Evolutionary conservation across 2,113 vertebrate species (phyloP).

Genomic region (Benitochromis conjunctus): DNA sequence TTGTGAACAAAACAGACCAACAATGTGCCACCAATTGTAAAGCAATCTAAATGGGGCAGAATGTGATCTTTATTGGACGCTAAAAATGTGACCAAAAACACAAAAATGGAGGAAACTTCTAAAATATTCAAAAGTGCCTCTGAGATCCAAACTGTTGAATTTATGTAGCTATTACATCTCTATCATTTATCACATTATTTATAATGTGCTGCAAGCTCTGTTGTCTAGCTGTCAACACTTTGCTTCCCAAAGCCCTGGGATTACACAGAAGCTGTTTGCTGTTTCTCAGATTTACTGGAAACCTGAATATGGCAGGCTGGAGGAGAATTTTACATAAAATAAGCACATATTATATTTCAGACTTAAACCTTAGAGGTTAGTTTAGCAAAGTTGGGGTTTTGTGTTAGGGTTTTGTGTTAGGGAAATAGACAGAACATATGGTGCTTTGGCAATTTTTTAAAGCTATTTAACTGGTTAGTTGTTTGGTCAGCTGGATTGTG

Average conservation of each 20-base stretch:
- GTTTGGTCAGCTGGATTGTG: neutral
- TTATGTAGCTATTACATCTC: constrained; percentile 31
- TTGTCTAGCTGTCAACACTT: constrained; percentile 57
- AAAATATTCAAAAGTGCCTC: neutral
- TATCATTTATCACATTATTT: constrained; percentile 44
- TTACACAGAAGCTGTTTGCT: constrained; percentile 39
- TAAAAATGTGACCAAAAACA: neutral
- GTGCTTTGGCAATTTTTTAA: neutral
- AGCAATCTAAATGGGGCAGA: neutral
- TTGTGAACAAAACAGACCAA: neutral
- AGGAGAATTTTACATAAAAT: neutral
- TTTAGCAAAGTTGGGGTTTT: neutral
- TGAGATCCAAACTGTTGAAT: neutral
- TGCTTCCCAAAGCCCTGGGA: constrained; percentile 31
- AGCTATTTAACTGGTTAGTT: neutral
- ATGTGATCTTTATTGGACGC: neutral
- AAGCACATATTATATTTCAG: neutral
- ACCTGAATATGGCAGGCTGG: neutral
- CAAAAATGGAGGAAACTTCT: neutral
- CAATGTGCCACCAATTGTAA: neutral
- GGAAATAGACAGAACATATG: neutral
- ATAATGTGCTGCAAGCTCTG: constrained; percentile 15
- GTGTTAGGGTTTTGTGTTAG: neutral
- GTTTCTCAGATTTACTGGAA: constrained; percentile 31
- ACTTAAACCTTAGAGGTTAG: neutral